Evolutionary conservation across 2,888 invertebrate species (phyloP).

Genomic region (Dendrolimus houi): DNA sequence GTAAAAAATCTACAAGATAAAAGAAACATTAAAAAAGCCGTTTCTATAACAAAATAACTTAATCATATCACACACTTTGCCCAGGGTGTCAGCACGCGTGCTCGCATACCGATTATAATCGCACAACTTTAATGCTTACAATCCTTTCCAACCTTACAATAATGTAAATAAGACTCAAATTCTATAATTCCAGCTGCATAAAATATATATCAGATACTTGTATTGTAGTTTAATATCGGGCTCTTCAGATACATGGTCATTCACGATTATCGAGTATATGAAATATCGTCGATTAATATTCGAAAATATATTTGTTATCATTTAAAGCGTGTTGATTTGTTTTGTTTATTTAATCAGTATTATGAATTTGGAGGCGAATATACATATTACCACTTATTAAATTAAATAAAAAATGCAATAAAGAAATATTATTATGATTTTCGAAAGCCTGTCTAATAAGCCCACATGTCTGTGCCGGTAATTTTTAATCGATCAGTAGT

Average conservation of each 20-base stretch:
- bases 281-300: constrained; percentile 3
- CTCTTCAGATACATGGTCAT: constrained; percentile 21
- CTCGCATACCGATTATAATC: constrained; percentile 14
- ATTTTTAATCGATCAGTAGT: too few species aligned
- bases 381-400: too few species aligned
- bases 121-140: constrained; percentile 1
- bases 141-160: constrained; percentile 6
- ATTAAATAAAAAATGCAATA: too few species aligned
- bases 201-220: constrained; percentile 12
- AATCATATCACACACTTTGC: constrained; percentile 24
- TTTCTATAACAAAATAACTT: constrained; percentile 21
- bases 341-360: constrained; percentile 8
- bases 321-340: constrained; percentile 4
- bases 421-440: too few species aligned
- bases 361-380: too few species aligned
- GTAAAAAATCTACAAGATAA: neutral
- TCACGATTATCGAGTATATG: constrained; percentile 22
- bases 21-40: constrained; percentile 12
- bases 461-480: too few species aligned
- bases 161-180: constrained; percentile 7
- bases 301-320: constrained; percentile 1
- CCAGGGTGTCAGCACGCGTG: constrained; percentile 30
- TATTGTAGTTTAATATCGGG: constrained; percentile 25
- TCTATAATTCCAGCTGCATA: constrained; percentile 4
- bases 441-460: too few species aligned